phyloP scores from a whole-genome alignment of 1,140 invertebrate species.

The Amyelois transitella region DNA sequence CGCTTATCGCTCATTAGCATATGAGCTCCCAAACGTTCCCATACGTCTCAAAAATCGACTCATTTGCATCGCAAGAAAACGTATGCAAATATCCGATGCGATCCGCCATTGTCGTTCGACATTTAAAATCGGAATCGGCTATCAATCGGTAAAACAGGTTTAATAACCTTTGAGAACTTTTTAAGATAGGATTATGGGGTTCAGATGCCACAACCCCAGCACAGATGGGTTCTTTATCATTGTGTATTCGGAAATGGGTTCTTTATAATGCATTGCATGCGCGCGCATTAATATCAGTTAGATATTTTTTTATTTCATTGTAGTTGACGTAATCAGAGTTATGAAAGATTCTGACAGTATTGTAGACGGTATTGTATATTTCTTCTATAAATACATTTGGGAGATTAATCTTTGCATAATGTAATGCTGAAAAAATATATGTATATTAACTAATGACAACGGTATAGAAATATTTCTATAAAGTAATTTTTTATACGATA shows the following conservation, averaged over 20 bases:
- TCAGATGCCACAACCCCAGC: constrained; percentile 31
- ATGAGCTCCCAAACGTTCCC: constrained; percentile 46
- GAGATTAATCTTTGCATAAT: background rate
- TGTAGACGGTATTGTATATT: background rate
- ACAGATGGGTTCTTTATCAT: constrained; percentile 57
- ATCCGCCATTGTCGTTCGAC: constrained; percentile 41
- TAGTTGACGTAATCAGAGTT: constrained; percentile 18
- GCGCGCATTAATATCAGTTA: constrained; percentile 33
- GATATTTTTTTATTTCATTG: constrained; percentile 14
- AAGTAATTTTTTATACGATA: no score
- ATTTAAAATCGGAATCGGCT: constrained; percentile 54
- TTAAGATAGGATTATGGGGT: constrained; percentile 53
- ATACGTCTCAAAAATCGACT: constrained; percentile 43
- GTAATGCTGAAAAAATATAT: no score
- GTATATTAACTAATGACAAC: no score
- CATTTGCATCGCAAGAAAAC: constrained; percentile 63
- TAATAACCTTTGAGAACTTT: constrained; percentile 26
- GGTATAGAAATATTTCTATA: no score
- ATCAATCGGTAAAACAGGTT: constrained; percentile 71
- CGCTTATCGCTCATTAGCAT: constrained; percentile 67
- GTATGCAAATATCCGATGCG: constrained; percentile 55
- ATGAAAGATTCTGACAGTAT: constrained; percentile 9
- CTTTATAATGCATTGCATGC: constrained; percentile 47
- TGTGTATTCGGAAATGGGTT: constrained; percentile 59
- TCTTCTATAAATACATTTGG: background rate